Evolutionary conservation across 2,888 invertebrate species (phyloP), one percentile per base, ranked within the genome.

Genomic region (Ormyrus pomaceus): DNA sequence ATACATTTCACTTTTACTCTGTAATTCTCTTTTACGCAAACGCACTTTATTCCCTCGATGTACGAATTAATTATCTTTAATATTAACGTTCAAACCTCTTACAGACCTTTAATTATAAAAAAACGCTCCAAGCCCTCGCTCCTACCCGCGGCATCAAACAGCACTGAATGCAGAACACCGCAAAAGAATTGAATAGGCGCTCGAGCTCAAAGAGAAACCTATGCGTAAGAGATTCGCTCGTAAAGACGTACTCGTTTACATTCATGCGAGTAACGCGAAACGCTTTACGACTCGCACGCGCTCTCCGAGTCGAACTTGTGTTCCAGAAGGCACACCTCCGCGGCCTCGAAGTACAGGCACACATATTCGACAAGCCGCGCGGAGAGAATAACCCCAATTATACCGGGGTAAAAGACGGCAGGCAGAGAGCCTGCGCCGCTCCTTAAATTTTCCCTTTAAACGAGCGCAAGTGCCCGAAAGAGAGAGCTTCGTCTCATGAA

Each of bases 401-500:
- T 6, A 8, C 19, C 34, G 56, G 13, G 51, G n/a, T 6, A n/a
- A 13, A 46, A 53, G 19, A 19, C 19, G 19, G 19, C 19, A 19
- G 19, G 19, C 19, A 0, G 19, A 19, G 19, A 19, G 19, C 19
- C 61, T 62, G 45, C 19, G 50, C 50, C 48, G n/a, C 56, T 56
- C 34, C 64, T 62, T 74, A 48, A 19, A 48, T 65, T 65, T 65
- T 51, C 51, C 64, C 46, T 56, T 64, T 73, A 19, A 73, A 73
- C n/a, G 59, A 34, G 50, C 7, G 50, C 19, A 13, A 51, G 61
- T 61, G 45, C 46, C 13, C 11, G n/a, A 0, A 2, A 19, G 19
- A 19, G 19, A 19, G 19, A 19, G 19, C 19, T 19, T 6, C 51
- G 51, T 66, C 19, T 86, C 86, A 84, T 87, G 86, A 85, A 87